Evolutionary conservation across 2,113 vertebrate genomes (phyloP).

Genomic region (Neoarius graeffei): DNA sequence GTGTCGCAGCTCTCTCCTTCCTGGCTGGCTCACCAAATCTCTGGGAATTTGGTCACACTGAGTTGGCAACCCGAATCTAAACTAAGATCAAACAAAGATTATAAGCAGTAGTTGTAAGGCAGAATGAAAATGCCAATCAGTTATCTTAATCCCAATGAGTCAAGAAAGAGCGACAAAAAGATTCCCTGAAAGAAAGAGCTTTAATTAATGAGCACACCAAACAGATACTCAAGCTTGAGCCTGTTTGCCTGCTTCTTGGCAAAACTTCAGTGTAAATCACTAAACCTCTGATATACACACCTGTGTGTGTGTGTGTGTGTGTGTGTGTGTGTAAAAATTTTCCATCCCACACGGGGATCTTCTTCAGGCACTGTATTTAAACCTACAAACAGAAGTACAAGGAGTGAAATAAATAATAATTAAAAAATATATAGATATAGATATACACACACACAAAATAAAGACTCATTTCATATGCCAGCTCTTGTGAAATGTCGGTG

Average conservation of each 20-base stretch:
- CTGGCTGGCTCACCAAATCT: no score
- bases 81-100: neutral
- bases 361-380: no score
- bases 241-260: neutral
- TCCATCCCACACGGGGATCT: no score
- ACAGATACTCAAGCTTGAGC: neutral
- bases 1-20: no score
- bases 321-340: no score
- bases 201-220: no score
- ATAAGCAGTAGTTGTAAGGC: neutral
- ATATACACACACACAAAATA: neutral
- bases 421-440: no score
- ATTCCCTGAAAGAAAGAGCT: no score
- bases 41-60: neutral
- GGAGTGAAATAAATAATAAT: no score
- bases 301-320: no score
- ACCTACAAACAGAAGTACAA: no score
- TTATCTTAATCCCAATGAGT: constrained; percentile 6
- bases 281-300: neutral
- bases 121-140: neutral
- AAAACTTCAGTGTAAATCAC: neutral
- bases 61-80: neutral
- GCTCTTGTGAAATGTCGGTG: neutral
- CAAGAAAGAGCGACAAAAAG: neutral
- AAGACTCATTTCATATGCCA: neutral